Evolutionary conservation across 2,888 invertebrate genomes (phyloP), one percentile per base, ranked within the genome.

Genomic region (Callyntrura sp.): DNA sequence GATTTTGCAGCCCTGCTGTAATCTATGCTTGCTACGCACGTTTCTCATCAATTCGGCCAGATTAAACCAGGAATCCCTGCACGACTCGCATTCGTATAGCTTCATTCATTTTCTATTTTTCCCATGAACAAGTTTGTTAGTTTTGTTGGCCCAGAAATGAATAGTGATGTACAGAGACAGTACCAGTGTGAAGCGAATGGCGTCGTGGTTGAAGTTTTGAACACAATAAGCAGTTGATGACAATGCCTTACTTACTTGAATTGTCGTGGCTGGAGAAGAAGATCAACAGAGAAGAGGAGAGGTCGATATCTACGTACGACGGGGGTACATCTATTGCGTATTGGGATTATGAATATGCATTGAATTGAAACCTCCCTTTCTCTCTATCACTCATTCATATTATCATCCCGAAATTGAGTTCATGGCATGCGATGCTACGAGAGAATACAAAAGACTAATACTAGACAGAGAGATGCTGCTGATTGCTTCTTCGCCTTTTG

Each of bases 21-120:
- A 35, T 25, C 8, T 28, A 4, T 20, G 20, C 20, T n/a, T 57
- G 60, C 17, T 9, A 70, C 35, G 65, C 85, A 85, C 85, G 85
- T 85, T 85, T 85, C 85, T 78, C 78, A 85, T 85, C 78, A 85
- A 51, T 78, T 85, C 85, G 28, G 35, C 85, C 57, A 85, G 85
- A 91, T 88, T 88, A 82, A 65, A 65, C 35, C 43, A 73, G 55
- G 86, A 90, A 91, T 88, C 83, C 82, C 85, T 91, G 88, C 91
- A 91, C 88, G 90, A 91, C 73, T 68, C 14, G n/a, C 14, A 14
- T 55, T 5, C 65, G 5, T 65, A 65, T 28, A 0, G 65, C 11
- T 28, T 28, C 65, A 65, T 28, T 25, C 73, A 20, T 45, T 48
- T 73, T 20, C 73, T 23, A 11, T 0, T 48, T 45, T n/a, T 45